phyloP scores from a whole-genome alignment of 2,888 invertebrate genomes.

The Lampropteryx suffumata region DNA sequence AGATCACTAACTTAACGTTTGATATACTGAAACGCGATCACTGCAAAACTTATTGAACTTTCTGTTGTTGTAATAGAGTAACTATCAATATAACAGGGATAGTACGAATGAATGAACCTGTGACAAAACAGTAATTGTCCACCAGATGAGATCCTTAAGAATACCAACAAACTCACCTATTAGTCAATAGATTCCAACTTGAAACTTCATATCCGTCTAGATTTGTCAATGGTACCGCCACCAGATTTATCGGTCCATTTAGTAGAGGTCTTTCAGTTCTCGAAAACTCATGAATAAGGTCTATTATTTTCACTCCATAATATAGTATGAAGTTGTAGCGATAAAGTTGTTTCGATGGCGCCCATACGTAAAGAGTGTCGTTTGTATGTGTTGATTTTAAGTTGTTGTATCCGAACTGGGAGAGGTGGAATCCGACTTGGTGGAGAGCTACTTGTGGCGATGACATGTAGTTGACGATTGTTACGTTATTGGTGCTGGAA shows the following conservation, averaged over 20 bases:
- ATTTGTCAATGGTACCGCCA: constrained; percentile 55
- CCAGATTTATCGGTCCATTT: constrained; percentile 66
- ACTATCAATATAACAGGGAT: too few relatives aligned
- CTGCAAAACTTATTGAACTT: too few relatives aligned
- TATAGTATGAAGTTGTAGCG: constrained; percentile 58
- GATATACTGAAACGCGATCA: too few relatives aligned
- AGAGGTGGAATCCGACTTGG: constrained; percentile 70
- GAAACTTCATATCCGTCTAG: constrained; percentile 65
- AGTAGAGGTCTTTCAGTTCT: constrained; percentile 52
- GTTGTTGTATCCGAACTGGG: constrained; percentile 49
- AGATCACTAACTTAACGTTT: too few relatives aligned
- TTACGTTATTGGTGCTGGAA: constrained; percentile 53
- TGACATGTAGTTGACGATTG: constrained; percentile 58
- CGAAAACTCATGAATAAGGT: constrained; percentile 61
- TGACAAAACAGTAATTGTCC: too few relatives aligned
- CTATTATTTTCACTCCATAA: constrained; percentile 60
- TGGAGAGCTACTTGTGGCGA: constrained; percentile 69
- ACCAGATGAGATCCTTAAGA: too few relatives aligned
- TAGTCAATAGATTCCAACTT: constrained; percentile 73
- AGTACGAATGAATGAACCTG: too few relatives aligned
- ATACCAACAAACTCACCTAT: constrained; percentile 71
- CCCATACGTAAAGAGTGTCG: constrained; percentile 66
- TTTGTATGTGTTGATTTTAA: constrained; percentile 45
- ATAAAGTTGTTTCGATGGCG: constrained; percentile 48
- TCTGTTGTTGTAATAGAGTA: too few relatives aligned